Conservation (phyloP, 1,140 invertebrate species). For the Drosophila lacteicornis region DNA sequence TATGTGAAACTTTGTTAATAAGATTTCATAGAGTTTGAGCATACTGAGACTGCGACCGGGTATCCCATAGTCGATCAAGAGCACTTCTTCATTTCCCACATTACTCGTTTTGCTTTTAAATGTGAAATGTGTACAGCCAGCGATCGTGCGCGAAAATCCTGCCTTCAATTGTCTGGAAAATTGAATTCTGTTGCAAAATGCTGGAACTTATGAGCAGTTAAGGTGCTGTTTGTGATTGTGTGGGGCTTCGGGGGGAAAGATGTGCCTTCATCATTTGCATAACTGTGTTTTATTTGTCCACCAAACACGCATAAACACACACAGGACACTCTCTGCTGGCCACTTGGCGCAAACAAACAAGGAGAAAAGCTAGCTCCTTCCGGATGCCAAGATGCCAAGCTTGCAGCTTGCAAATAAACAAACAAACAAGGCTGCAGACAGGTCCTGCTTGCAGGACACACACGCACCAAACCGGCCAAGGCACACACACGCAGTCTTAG, state of each 20-base stretch:
- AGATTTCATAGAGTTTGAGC: no score
- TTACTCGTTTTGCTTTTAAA: conserved; percentile 4
- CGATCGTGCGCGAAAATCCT: conserved; percentile 28
- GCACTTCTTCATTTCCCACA: not conserved
- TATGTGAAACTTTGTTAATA: no score
- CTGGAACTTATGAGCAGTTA: conserved; percentile 30
- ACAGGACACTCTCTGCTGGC: conserved; percentile 15
- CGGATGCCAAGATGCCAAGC: conserved; percentile 43
- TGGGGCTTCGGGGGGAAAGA: no score
- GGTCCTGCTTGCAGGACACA: conserved; percentile 7
- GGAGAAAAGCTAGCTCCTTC: conserved; percentile 10
- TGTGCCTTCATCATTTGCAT: conserved; percentile 37
- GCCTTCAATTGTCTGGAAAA: conserved; percentile 63
- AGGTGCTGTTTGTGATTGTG: not conserved
- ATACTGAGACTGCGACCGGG: no score
- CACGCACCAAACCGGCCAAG: conserved; percentile 18
- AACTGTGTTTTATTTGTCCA: conserved; percentile 37
- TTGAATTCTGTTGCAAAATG: conserved; percentile 50
- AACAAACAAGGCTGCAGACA: conserved; percentile 25
- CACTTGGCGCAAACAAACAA: conserved; percentile 44
- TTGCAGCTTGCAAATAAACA: conserved; percentile 42
- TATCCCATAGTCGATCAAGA: not conserved
- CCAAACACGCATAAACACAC: conserved; percentile 23
- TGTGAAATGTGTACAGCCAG: conserved; percentile 17
- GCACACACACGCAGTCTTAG: not conserved